Conservation (phyloP, 2,113 vertebrate genomes). For the Vicugna pacos region DNA sequence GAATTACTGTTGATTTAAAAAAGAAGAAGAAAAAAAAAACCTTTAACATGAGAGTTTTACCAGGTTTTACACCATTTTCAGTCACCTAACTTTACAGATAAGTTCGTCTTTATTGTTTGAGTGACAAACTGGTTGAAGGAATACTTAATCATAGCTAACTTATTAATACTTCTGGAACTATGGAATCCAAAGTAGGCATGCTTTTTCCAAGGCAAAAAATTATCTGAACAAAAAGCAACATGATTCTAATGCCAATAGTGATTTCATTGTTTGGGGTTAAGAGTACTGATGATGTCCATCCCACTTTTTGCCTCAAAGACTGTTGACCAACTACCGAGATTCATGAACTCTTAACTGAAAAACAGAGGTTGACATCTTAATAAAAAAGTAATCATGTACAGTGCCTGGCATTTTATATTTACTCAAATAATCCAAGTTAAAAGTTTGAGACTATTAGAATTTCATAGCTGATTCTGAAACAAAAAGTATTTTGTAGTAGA, state of each 20-base stretch:
- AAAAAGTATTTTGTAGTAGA: constrained; percentile 23
- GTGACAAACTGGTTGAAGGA: constrained; percentile 1
- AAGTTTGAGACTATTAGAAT: constrained; percentile 48
- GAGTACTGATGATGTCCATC: constrained; percentile 66
- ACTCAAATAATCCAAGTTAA: constrained; percentile 30
- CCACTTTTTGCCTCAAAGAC: constrained; percentile 37
- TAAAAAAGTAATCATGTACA: constrained; percentile 61
- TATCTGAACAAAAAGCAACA: constrained; percentile 30
- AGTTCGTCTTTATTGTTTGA: constrained; percentile 48
- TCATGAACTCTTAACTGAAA: constrained; percentile 80
- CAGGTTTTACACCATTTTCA: neutral
- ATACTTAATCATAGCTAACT: constrained; percentile 10
- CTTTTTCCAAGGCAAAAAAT: constrained; percentile 37
- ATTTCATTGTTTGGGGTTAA: constrained; percentile 46
- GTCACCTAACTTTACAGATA: constrained; percentile 18
- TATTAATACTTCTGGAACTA: neutral
- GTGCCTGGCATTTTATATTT: neutral
- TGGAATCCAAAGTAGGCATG: neutral
- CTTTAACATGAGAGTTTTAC: constrained; percentile 4
- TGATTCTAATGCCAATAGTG: constrained; percentile 29
- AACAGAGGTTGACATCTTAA: constrained; percentile 51
- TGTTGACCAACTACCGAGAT: constrained; percentile 74
- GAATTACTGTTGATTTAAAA: neutral
- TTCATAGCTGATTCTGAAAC: constrained; percentile 16
- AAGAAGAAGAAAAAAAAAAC: too few species aligned